A percentile compares a stretch with the other conserved stretches of the same genome.
Conservation (phyloP, 2,888 invertebrate species). For the Leucoptera coffeella region DNA sequence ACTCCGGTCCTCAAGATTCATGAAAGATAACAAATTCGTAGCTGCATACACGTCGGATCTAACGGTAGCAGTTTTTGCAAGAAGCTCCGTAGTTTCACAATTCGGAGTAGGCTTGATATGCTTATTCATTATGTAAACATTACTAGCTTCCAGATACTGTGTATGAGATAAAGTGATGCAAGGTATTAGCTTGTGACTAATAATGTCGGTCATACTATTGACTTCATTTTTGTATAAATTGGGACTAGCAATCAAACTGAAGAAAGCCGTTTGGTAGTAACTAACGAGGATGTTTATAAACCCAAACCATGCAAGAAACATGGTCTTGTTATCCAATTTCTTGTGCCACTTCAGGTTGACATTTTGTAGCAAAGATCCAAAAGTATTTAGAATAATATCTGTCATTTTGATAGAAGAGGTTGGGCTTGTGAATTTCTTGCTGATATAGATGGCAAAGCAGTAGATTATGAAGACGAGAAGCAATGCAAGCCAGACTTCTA, state of each 20-base stretch:
- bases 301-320: not conserved
- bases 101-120: too few species aligned
- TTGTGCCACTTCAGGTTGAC: not conserved
- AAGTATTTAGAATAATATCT: too few species aligned
- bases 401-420: too few species aligned
- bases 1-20: too few species aligned
- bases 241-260: not conserved
- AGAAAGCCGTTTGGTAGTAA: not conserved
- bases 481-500: too few species aligned
- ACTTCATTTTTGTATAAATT: not conserved
- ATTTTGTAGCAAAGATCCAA: not conserved
- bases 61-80: too few species aligned
- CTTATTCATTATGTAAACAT: not conserved
- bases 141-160: not conserved
- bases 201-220: not conserved
- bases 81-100: too few species aligned
- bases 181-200: not conserved
- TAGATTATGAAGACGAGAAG: too few species aligned
- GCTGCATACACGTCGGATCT: too few species aligned
- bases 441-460: too few species aligned
- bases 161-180: not conserved
- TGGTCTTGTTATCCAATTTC: not conserved
- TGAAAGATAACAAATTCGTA: too few species aligned
- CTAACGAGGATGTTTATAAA: not conserved
- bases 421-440: too few species aligned